These are phyloP conservation scores for Neomicropteryx cornuta DNA, from an alignment of 1,140 invertebrate species.

Conservation along the genomic window DNA sequence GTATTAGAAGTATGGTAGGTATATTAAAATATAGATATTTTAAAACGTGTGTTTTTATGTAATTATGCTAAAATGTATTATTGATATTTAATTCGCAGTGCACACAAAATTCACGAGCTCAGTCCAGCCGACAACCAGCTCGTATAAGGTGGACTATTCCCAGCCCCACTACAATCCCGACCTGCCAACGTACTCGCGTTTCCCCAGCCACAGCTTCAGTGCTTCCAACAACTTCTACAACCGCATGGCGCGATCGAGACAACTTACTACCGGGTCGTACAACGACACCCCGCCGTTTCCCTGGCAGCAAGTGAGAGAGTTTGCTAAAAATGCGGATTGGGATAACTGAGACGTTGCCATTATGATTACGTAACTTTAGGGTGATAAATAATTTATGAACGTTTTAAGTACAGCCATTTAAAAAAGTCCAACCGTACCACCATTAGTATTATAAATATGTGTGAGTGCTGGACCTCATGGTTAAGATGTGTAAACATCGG, in stretches of 20 bases:
- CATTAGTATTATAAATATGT: too few species aligned
- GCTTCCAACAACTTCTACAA: constrained; percentile 29
- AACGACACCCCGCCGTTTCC: constrained; percentile 48
- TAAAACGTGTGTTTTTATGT: too few species aligned
- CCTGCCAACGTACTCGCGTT: constrained; percentile 30
- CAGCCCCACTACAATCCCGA: constrained; percentile 30
- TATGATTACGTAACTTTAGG: too few species aligned
- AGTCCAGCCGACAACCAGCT: constrained; percentile 32
- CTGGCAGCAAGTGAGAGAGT: constrained; percentile 57
- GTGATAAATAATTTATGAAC: too few species aligned
- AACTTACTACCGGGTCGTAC: constrained; percentile 22
- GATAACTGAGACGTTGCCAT: constrained; percentile 25
- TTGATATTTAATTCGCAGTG: constrained; percentile 1
- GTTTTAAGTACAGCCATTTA: too few species aligned
- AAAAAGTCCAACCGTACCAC: too few species aligned
- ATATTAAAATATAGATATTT: too few species aligned
- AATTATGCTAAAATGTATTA: constrained; percentile 4
- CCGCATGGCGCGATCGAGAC: constrained; percentile 36
- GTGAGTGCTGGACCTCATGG: too few species aligned
- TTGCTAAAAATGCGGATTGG: constrained; percentile 48
- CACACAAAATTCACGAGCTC: neutral
- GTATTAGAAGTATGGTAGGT: too few species aligned
- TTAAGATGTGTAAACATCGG: too few species aligned
- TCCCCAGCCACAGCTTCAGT: constrained; percentile 28
- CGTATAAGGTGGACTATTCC: constrained; percentile 40